These are phyloP conservation scores for Callitettix versicolor DNA, from an alignment of 1,140 invertebrate species.

Conservation along the genomic window DNA sequence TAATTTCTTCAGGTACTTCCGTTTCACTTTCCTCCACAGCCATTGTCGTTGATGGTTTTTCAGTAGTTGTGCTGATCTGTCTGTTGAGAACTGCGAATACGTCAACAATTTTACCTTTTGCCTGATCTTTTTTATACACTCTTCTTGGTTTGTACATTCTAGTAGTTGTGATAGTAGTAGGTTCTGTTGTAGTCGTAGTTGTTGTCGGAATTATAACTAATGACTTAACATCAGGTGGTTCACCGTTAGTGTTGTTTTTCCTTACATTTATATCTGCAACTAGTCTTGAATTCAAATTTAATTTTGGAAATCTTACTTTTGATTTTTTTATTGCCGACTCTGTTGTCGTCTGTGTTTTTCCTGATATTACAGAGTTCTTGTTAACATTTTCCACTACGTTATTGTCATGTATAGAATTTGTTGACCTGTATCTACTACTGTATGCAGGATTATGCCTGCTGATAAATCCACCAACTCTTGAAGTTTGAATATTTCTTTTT, in stretches of 20 bases:
- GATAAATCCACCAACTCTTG: slow-evolving; percentile 7
- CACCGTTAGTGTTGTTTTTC: no score
- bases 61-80: not conserved
- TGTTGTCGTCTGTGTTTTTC: not conserved
- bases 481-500: slow-evolving; percentile 1
- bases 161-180: slow-evolving; percentile 13
- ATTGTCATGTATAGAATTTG: not conserved
- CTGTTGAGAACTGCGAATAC: slow-evolving; percentile 15
- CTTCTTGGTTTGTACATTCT: slow-evolving; percentile 23
- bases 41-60: slow-evolving; percentile 1
- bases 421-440: slow-evolving; percentile 13
- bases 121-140: slow-evolving; percentile 13
- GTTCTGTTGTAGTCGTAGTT: slow-evolving; percentile 16
- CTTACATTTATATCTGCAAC: no score
- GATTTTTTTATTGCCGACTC: slow-evolving; percentile 10
- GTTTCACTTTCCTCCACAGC: not conserved
- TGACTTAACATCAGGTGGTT: not conserved
- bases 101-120: slow-evolving; percentile 12
- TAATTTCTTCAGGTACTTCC: not conserved
- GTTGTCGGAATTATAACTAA: slow-evolving; percentile 6
- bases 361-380: not conserved
- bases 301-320: slow-evolving; percentile 17
- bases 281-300: slow-evolving; percentile 8
- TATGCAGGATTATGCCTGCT: slow-evolving; percentile 8
- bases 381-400: not conserved